Conservation (phyloP, 2,113 vertebrate species). For the Phyllostomus hastatus region DNA sequence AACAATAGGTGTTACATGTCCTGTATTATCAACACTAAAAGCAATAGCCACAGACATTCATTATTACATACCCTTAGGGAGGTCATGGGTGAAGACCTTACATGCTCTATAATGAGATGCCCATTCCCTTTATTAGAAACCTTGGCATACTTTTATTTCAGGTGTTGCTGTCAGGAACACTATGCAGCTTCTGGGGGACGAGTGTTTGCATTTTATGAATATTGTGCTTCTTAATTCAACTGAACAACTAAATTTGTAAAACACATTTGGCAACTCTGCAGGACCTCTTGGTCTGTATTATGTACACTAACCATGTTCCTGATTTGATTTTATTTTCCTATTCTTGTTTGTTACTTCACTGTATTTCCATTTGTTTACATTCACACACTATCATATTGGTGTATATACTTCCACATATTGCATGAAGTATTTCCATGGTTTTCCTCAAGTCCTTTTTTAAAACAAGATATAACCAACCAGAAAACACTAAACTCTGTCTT, state of each 20-base stretch:
- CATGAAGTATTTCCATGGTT: not conserved
- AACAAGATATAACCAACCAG: not conserved
- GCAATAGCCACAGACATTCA: not conserved
- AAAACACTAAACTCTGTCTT: not conserved
- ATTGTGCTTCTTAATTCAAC: not conserved
- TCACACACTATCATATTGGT: not conserved
- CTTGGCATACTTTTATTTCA: not conserved
- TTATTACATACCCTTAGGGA: not conserved
- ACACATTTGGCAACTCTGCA: not conserved
- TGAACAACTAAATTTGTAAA: not conserved
- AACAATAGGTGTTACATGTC: not conserved
- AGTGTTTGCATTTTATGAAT: not conserved
- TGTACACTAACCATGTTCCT: not conserved
- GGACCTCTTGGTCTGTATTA: not conserved
- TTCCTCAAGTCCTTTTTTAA: constrained; percentile 12
- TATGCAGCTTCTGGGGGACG: not conserved
- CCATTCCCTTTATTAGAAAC: not conserved
- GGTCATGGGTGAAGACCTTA: not conserved
- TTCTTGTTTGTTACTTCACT: not conserved
- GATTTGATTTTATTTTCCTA: not conserved
- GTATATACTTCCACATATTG: not conserved
- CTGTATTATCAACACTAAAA: not conserved
- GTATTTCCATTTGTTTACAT: not conserved
- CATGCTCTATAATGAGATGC: not conserved
- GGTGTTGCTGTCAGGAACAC: not conserved